Percentiles rank a stretch among this genome's conserved stretches.
phyloP scores from a whole-genome alignment of 1,140 invertebrate genomes.

The Atta texana region DNA sequence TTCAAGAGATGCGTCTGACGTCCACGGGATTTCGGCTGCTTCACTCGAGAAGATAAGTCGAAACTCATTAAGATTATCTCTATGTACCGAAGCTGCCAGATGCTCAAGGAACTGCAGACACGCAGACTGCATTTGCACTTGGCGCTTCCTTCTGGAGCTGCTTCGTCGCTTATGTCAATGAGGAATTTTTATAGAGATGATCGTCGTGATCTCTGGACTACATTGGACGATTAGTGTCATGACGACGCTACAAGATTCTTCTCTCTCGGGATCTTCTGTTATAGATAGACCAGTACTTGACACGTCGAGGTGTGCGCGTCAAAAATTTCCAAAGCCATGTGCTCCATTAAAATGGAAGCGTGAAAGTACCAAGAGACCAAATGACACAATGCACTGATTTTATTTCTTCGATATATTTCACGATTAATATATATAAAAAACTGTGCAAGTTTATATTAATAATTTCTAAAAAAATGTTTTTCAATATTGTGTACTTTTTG shows the following conservation, averaged over 20 bases:
- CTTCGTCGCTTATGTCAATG: conserved; percentile 40
- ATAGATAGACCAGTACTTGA: conserved; percentile 26
- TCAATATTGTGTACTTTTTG: background rate
- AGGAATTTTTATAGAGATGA: conserved; percentile 42
- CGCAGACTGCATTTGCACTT: conserved; percentile 53
- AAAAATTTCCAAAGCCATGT: conserved; percentile 25
- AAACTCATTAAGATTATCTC: conserved; percentile 58
- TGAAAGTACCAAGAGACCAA: background rate
- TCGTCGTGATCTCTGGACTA: background rate
- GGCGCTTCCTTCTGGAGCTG: conserved; percentile 16
- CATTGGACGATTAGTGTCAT: conserved; percentile 13
- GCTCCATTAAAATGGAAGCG: background rate
- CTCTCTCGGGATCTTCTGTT: conserved; percentile 16
- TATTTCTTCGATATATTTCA: background rate
- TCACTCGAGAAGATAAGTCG: conserved; percentile 40
- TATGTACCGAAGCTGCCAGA: conserved; percentile 38
- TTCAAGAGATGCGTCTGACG: conserved; percentile 24
- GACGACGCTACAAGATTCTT: background rate
- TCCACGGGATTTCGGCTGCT: conserved; percentile 54
- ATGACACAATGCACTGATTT: too few species aligned
- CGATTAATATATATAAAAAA: background rate
- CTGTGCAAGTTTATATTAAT: background rate
- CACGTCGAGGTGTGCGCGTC: conserved; percentile 32
- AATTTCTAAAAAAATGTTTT: background rate
- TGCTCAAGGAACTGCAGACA: conserved; percentile 45